A percentile compares a stretch with the other conserved stretches of the same genome.
Conservation (phyloP, 2,113 vertebrate genomes). For the Stegostoma tigrinum region DNA sequence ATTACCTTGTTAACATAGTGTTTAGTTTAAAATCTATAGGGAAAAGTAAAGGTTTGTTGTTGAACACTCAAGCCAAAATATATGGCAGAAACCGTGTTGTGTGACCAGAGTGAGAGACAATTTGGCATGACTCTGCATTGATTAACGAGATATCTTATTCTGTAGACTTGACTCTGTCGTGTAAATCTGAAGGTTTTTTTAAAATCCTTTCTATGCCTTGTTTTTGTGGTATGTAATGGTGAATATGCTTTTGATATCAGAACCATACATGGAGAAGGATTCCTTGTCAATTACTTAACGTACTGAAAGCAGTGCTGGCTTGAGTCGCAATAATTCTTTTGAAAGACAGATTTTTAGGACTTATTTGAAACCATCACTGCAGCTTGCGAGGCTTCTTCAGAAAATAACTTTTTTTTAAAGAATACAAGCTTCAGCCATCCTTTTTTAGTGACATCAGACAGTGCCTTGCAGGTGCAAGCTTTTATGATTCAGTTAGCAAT, state of each 20-base stretch:
- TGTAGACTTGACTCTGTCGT: not conserved
- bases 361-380: not conserved
- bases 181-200: not conserved
- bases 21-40: not conserved
- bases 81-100: not conserved
- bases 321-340: not conserved
- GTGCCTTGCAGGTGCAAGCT: constrained; percentile 34
- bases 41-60: not conserved
- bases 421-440: too few species aligned
- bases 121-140: not conserved
- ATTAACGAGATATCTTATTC: not conserved
- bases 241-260: not conserved
- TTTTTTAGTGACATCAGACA: constrained; percentile 29
- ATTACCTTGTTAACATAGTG: too few species aligned
- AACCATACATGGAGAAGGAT: not conserved
- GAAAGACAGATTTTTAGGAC: not conserved
- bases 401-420: constrained; percentile 7
- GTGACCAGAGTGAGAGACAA: not conserved
- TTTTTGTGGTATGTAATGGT: not conserved
- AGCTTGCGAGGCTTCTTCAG: not conserved
- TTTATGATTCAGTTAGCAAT: constrained; percentile 25
- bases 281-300: not conserved
- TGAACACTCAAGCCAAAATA: not conserved
- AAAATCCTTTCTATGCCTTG: not conserved
- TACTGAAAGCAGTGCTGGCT: not conserved